Conservation (phyloP, 2,888 invertebrate species). For the Drosophila subsilvestris region DNA sequence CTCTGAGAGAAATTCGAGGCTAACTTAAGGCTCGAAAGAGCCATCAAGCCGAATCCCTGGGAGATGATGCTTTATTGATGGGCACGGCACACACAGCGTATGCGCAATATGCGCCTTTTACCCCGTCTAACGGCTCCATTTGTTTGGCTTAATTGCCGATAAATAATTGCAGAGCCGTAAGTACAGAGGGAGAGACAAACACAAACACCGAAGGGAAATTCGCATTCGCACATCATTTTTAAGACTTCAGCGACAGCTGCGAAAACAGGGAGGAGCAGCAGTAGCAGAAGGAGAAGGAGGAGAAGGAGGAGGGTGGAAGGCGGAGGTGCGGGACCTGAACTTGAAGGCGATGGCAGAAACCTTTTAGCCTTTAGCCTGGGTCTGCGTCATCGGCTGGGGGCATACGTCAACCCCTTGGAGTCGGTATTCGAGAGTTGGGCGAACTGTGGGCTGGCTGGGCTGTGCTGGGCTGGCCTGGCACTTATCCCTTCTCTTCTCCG, state of each 20-base stretch:
- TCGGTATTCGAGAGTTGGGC: not conserved
- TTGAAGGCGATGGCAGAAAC: slow-evolving; percentile 51
- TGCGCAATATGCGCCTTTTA: slow-evolving; percentile 58
- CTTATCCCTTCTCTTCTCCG: slow-evolving; percentile 60
- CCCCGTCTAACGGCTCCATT: slow-evolving; percentile 63
- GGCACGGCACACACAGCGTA: slow-evolving; percentile 56
- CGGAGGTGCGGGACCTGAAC: slow-evolving; percentile 27
- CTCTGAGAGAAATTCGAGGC: not conserved
- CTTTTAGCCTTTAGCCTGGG: slow-evolving; percentile 42
- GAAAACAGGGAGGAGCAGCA: slow-evolving; percentile 47
- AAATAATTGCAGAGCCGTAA: slow-evolving; percentile 62
- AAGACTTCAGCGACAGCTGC: slow-evolving; percentile 71
- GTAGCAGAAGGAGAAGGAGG: slow-evolving; percentile 8
- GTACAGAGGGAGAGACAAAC: slow-evolving; percentile 9
- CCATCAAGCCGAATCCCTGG: not conserved
- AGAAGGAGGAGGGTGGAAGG: slow-evolving; percentile 21
- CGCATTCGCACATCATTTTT: slow-evolving; percentile 76
- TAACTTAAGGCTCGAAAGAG: not conserved
- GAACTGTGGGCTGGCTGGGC: not conserved
- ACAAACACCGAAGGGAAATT: slow-evolving; percentile 29
- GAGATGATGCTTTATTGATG: not conserved
- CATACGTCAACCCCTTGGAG: slow-evolving; percentile 32
- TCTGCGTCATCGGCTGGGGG: slow-evolving; percentile 40
- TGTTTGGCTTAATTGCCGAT: slow-evolving; percentile 73
- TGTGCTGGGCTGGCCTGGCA: slow-evolving; percentile 20